Conservation (phyloP, 2,797 vertebrate species). For the Microcaecilia unicolor region DNA sequence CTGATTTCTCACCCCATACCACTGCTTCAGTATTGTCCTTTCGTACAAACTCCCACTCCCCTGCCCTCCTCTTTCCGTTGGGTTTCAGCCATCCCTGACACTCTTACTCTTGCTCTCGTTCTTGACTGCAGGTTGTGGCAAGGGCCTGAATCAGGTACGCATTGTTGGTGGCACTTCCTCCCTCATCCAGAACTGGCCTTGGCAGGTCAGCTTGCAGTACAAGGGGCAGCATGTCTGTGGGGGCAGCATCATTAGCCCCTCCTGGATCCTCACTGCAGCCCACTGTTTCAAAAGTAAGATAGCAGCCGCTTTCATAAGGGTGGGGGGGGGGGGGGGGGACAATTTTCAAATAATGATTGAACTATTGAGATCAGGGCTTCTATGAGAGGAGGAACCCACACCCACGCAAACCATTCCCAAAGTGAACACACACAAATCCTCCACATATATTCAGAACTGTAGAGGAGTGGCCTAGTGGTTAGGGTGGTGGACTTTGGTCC, state of each 20-base stretch:
- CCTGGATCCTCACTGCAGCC: constrained; percentile 76
- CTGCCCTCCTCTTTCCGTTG: no score
- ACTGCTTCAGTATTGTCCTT: neutral
- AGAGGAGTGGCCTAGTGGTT: no score
- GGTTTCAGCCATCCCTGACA: neutral
- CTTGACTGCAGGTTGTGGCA: constrained; percentile 56
- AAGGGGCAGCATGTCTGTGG: constrained; percentile 73
- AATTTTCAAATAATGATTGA: no score
- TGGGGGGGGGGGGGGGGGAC: no score
- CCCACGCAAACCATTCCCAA: no score
- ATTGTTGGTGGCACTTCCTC: constrained; percentile 70
- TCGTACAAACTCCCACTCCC: no score
- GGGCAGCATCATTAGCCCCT: constrained; percentile 65
- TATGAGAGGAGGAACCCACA: no score
- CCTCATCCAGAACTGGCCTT: constrained; percentile 69
- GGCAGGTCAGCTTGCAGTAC: constrained; percentile 84
- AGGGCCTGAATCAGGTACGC: constrained; percentile 29
- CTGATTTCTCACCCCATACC: neutral
- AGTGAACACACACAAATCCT: no score
- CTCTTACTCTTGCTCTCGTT: fast-evolving
- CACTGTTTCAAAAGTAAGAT: constrained; percentile 81
- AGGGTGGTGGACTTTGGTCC: no score
- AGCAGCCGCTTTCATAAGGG: fast-evolving
- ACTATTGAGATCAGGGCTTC: no score
- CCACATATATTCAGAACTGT: no score